Conservation (phyloP, 2,113 vertebrate species). For the Setophaga coronata region DNA sequence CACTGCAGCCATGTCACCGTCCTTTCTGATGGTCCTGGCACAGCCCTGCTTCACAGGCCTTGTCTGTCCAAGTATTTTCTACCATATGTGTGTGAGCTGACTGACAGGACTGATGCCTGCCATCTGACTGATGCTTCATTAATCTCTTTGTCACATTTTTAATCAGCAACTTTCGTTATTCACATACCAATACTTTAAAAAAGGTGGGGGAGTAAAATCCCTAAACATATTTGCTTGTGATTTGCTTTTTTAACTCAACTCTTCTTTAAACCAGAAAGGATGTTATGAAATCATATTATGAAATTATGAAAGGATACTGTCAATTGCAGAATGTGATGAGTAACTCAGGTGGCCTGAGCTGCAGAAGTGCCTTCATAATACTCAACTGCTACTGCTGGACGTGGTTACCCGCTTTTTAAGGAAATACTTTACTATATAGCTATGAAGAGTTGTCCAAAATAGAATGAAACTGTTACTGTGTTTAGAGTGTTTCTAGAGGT, state of each 20-base stretch:
- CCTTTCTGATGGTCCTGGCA: fast-evolving
- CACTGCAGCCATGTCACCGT: not conserved
- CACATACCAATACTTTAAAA: not conserved
- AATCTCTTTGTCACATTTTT: not conserved
- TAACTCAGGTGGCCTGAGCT: not conserved
- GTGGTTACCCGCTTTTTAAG: not conserved
- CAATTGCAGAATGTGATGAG: not conserved
- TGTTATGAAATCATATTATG: too few species aligned
- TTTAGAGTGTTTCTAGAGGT: not conserved
- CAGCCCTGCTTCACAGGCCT: not conserved
- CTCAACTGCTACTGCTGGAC: not conserved
- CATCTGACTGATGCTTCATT: not conserved
- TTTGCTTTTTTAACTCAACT: not conserved
- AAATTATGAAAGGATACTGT: not conserved
- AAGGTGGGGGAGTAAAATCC: not conserved
- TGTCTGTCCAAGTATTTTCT: not conserved
- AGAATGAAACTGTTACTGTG: not conserved
- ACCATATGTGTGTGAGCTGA: fast-evolving
- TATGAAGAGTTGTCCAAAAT: not conserved
- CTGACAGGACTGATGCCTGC: not conserved
- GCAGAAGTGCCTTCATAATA: not conserved
- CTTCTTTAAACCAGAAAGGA: not conserved
- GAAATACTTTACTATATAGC: not conserved
- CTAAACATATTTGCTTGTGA: not conserved
- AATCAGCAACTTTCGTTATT: not conserved